These are phyloP conservation scores for Phoenicopterus ruber DNA, from an alignment of 2,113 vertebrate genomes.

Conservation along the genomic window DNA sequence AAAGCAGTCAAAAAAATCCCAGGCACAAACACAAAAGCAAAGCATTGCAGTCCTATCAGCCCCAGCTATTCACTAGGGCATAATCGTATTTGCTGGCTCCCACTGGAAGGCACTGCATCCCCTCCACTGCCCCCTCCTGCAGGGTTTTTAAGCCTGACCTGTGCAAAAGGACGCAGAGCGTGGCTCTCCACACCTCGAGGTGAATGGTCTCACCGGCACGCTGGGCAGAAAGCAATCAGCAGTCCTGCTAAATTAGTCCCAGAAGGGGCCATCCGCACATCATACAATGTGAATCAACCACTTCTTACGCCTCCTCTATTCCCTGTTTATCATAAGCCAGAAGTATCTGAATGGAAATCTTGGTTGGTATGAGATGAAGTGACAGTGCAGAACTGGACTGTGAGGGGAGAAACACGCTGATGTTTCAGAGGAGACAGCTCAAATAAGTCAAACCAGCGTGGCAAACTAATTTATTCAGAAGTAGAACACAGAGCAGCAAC, in stretches of 20 bases:
- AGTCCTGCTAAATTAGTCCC: not conserved
- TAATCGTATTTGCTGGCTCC: accelerated
- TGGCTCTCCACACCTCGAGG: not conserved
- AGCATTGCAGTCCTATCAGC: not conserved
- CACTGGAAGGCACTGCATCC: not conserved
- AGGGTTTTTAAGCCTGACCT: not conserved
- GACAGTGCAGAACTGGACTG: not conserved
- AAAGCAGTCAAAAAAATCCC: not conserved
- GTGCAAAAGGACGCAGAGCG: not conserved
- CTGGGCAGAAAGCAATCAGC: not conserved
- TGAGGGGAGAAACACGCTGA: not conserved
- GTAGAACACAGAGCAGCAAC: not conserved
- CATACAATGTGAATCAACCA: not conserved
- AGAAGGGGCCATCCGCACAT: not conserved
- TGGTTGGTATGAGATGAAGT: not conserved
- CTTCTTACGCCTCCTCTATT: not conserved
- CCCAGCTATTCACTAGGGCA: not conserved
- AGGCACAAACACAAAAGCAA: not conserved
- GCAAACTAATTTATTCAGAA: not conserved
- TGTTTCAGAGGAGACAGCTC: not conserved
- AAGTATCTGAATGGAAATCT: not conserved
- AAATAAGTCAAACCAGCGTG: not conserved
- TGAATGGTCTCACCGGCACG: not conserved
- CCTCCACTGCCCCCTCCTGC: not conserved
- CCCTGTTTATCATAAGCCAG: not conserved